Percentiles rank a stretch among this genome's conserved stretches.
Conservation (phyloP, 2,113 vertebrate genomes). For the Electrona antarctica region DNA sequence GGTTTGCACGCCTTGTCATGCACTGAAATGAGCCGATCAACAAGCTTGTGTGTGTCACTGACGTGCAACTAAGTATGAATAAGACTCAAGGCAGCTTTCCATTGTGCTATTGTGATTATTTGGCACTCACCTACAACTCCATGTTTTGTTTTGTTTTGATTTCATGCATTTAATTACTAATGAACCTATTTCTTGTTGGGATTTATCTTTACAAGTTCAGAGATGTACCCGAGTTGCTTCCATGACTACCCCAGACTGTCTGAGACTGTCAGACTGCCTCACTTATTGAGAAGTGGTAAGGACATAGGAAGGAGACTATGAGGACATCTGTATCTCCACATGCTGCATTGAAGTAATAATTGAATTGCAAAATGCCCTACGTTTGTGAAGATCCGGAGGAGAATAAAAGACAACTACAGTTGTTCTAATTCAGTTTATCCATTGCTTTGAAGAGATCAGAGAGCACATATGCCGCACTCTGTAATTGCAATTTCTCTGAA, state of each 20-base stretch:
- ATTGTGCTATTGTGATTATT: neutral
- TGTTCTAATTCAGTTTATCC: constrained; percentile 34
- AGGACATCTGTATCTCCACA: neutral
- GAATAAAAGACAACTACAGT: constrained; percentile 31
- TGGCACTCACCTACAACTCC: neutral
- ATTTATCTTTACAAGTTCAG: neutral
- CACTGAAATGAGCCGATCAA: constrained; percentile 22
- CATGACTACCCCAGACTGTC: neutral
- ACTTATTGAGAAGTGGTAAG: neutral
- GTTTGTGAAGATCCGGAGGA: neutral
- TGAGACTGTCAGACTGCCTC: neutral
- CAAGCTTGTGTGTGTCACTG: neutral
- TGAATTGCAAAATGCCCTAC: constrained; percentile 15
- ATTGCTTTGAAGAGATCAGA: constrained; percentile 63
- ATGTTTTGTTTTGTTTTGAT: neutral
- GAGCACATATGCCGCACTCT: constrained; percentile 31
- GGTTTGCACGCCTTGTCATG: constrained; percentile 24
- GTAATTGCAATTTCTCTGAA: constrained; percentile 62
- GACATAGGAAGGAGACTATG: neutral
- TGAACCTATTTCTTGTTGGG: neutral
- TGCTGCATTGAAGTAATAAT: constrained; percentile 26
- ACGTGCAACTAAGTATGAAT: neutral
- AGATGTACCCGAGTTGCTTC: neutral
- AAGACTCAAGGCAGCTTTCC: neutral
- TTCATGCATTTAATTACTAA: neutral